Base-by-base conservation (phyloP, 23 tunicate species). In the Aplidium turbinatum region DNA sequence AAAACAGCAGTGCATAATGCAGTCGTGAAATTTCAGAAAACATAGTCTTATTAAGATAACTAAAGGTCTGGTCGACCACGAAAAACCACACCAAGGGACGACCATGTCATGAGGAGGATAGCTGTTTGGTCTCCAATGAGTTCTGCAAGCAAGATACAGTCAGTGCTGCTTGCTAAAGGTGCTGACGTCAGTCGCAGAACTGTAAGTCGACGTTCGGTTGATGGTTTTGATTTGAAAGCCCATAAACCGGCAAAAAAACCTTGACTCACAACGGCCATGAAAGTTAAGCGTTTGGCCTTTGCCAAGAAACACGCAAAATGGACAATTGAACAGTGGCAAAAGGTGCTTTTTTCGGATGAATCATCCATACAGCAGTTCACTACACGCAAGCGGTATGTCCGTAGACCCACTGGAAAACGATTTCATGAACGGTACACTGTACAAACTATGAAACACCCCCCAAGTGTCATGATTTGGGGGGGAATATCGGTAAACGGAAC, bases 391-490 rank as follows among this genome's bases (percentile, higher is more conserved):
- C 47, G 58, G 26, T 38, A 70, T 47, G 76, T 70, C 45, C 76
- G 76, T 34, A 26, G 76, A 47, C 76, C 76, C 33, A 5, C 35
- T 47, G 58, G 58, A 47, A 70, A 26, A 47, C 42, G 58, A 22
- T 70, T 70, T 47, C 35, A 46, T 25, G 47, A 70, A 26, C 47
- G 26, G 35, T 70, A 70, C 38, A 70, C 76, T 35, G 31, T 28
- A 7, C 6, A 45, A 46, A 70, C 76, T 2, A 29, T 70, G 58
- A 70, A 70, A 70, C 76, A 70, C 38, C 76, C 76, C 3, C 58
- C 58, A 2, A 70, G 76, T 70, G 47, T 31, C 20, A 70, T 70
- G 76, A 29, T 70, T 24, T 70, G 76, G 36, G 76, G 76, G 38
- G 58, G 39, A 6, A 70, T 70, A 3, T 46, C 58, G 24, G 11